Evolutionary conservation across 2,797 vertebrate species (phyloP).

Genomic region (Pseudotriccus pelzelni): DNA sequence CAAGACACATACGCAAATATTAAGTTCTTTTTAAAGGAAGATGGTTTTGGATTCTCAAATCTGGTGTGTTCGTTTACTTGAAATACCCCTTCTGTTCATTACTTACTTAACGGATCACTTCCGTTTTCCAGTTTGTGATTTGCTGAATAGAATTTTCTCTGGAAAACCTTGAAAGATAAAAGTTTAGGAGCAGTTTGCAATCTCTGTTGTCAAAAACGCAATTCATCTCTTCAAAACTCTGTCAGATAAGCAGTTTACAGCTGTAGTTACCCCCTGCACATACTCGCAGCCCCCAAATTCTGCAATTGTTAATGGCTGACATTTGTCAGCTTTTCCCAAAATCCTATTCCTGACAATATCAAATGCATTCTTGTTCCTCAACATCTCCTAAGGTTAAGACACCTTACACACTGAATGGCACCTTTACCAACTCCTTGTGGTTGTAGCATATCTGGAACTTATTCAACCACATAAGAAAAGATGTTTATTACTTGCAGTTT

Average conservation of each 20-base stretch:
- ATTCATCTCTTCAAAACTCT: neutral
- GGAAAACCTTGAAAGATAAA: slow-evolving; percentile 55
- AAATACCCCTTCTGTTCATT: neutral
- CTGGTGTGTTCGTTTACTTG: neutral
- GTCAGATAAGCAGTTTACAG: neutral
- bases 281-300: neutral
- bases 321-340: neutral
- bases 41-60: neutral
- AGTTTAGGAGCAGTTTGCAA: neutral
- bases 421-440: neutral
- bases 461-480: neutral
- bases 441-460: neutral
- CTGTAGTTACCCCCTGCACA: neutral
- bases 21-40: neutral
- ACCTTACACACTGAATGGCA: neutral
- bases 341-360: neutral
- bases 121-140: neutral
- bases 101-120: slow-evolving; percentile 50
- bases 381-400: neutral
- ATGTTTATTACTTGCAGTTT: neutral
- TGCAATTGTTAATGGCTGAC: neutral
- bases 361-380: neutral
- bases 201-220: neutral
- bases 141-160: neutral
- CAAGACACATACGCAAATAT: neutral